phyloP scores from a whole-genome alignment of 2,888 invertebrate species.

The Amblyjoppa proteus region DNA sequence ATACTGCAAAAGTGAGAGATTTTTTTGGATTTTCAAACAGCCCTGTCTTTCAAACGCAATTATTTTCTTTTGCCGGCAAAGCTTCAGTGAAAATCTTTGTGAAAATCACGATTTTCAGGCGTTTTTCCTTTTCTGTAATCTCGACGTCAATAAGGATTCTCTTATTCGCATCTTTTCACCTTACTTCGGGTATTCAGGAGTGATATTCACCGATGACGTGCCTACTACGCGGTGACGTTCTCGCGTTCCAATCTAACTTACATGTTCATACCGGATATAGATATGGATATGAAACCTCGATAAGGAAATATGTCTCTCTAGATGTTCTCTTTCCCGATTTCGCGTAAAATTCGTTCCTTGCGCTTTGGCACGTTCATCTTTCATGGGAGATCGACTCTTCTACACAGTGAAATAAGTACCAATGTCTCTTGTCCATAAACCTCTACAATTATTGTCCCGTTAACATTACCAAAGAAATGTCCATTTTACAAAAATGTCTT shows the following conservation, averaged over 20 bases:
- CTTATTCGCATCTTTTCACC: conserved; percentile 11
- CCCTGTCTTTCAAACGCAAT: too few species aligned
- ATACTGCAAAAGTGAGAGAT: too few species aligned
- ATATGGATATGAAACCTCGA: background rate
- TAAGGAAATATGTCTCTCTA: background rate
- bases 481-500: too few species aligned
- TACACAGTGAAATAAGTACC: background rate
- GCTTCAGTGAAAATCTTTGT: too few species aligned
- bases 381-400: background rate
- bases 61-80: too few species aligned
- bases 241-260: background rate
- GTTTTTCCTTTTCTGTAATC: background rate
- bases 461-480: too few species aligned
- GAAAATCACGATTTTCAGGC: background rate
- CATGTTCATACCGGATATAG: background rate
- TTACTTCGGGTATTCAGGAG: conserved; percentile 7
- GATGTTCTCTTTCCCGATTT: background rate
- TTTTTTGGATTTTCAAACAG: too few species aligned
- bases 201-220: background rate
- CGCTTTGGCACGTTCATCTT: conserved; percentile 10
- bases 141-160: conserved; percentile 3
- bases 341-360: conserved; percentile 19
- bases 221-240: background rate
- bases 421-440: background rate
- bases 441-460: background rate